phyloP scores from a whole-genome alignment of 35 echinoderm and acorn worm species.

The Lytechinus pictus region DNA sequence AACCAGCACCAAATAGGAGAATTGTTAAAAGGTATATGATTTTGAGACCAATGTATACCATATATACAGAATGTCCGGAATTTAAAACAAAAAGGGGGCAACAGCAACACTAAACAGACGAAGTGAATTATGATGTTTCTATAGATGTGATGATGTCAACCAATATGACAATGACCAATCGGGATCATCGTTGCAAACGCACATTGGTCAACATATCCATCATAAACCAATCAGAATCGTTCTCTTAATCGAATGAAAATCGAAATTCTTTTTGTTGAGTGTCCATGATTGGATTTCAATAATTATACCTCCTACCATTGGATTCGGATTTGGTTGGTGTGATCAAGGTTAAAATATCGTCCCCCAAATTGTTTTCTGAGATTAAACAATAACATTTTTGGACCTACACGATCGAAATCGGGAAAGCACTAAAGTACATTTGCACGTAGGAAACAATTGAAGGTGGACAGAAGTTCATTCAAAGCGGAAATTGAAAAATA shows the following conservation, averaged over 20 bases:
- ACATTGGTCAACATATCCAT: no score
- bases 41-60: no score
- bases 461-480: neutral
- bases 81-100: neutral
- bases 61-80: no score
- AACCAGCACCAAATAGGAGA: neutral
- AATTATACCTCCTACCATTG: neutral
- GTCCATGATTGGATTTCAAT: neutral
- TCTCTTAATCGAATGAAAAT: no score
- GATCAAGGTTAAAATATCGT: neutral
- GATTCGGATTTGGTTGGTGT: neutral
- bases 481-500: neutral
- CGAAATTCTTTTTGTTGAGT: no score
- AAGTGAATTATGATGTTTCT: neutral
- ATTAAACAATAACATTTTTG: slow-evolving; percentile 6
- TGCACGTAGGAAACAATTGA: neutral
- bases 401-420: neutral
- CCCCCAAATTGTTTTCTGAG: neutral
- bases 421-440: neutral
- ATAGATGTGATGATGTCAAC: neutral
- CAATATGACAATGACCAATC: no score
- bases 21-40: neutral
- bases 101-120: neutral
- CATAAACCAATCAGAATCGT: no score
- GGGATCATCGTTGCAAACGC: no score